Evolutionary conservation across 2,888 invertebrate genomes (phyloP).

Genomic region (Hemaris fuciformis): DNA sequence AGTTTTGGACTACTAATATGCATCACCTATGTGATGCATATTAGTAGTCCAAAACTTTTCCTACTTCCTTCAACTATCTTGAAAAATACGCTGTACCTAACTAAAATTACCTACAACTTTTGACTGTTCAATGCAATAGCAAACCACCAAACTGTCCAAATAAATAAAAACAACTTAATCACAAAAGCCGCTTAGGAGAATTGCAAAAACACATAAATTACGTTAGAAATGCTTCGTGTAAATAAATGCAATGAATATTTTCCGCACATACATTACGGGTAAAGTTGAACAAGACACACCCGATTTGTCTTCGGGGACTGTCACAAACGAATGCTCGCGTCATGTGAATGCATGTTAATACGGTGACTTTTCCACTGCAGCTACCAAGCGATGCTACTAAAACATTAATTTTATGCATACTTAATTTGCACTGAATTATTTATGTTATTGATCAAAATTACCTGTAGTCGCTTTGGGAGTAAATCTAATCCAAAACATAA

Average conservation of each 20-base stretch:
- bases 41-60: too few species aligned
- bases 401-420: neutral
- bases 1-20: too few species aligned
- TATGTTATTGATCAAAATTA: too few species aligned
- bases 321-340: constrained; percentile 43
- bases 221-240: neutral
- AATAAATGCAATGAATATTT: constrained; percentile 25
- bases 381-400: neutral
- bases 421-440: neutral
- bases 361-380: neutral
- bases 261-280: constrained; percentile 26
- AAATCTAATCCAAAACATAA: too few species aligned
- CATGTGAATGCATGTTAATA: constrained; percentile 33
- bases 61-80: too few species aligned
- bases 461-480: too few species aligned
- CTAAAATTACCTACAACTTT: too few species aligned
- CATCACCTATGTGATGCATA: too few species aligned
- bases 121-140: too few species aligned
- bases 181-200: neutral
- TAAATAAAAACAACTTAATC: neutral
- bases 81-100: too few species aligned
- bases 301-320: constrained; percentile 53
- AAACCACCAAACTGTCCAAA: too few species aligned
- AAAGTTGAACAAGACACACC: constrained; percentile 38
- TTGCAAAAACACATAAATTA: neutral